Evolutionary conservation across 2,797 vertebrate species (phyloP).

Genomic region (Scyliorhinus canicula): DNA sequence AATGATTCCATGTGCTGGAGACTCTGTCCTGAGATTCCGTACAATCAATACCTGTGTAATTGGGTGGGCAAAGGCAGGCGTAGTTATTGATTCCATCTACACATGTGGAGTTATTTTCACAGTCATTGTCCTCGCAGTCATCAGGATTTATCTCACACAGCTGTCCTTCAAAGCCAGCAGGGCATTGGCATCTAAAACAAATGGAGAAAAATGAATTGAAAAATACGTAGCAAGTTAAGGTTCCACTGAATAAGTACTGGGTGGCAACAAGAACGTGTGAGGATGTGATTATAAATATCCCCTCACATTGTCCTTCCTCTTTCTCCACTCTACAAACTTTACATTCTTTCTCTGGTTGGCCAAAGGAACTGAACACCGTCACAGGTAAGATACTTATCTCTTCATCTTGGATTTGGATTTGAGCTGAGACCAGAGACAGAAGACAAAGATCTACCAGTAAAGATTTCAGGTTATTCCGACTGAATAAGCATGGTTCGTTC

Average conservation of each 20-base stretch:
- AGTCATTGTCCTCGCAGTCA: conserved; percentile 95
- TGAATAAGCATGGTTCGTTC: background rate
- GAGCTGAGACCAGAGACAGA: background rate
- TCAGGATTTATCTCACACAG: conserved; percentile 86
- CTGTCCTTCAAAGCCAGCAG: conserved; percentile 80
- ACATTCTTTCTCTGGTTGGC: background rate
- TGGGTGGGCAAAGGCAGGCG: conserved; percentile 80
- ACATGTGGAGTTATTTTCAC: conserved; percentile 93
- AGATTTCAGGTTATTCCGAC: background rate
- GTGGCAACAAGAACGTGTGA: background rate
- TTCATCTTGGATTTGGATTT: background rate
- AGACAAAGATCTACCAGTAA: background rate
- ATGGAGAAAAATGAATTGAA: background rate
- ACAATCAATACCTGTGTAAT: conserved; percentile 70
- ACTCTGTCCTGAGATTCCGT: background rate
- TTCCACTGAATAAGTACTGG: background rate
- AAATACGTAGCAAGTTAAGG: background rate
- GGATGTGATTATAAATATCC: background rate
- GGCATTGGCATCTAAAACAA: conserved; percentile 75
- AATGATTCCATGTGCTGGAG: conserved; percentile 40
- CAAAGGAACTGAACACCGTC: background rate
- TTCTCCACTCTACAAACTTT: too few species aligned
- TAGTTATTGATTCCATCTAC: conserved; percentile 95
- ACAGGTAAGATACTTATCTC: background rate
- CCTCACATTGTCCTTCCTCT: background rate